phyloP scores from a whole-genome alignment of 2,888 invertebrate genomes.

The Steinernema scapterisci region DNA sequence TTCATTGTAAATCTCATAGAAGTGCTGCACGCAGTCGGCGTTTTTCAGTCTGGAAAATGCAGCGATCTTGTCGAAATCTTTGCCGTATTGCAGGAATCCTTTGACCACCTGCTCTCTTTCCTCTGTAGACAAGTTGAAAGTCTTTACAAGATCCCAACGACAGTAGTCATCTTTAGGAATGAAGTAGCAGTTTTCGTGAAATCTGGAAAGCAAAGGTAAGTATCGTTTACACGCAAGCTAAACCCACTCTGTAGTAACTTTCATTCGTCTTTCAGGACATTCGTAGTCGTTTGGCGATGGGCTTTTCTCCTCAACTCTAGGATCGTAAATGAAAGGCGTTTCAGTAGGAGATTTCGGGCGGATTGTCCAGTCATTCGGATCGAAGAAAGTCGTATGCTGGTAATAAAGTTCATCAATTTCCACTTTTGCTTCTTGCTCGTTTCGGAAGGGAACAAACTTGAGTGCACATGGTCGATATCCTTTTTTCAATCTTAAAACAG shows the following conservation, averaged over 20 bases:
- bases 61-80: not conserved
- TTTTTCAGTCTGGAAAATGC: not conserved
- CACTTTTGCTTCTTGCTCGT: not conserved
- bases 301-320: not conserved
- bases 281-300: not conserved
- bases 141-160: not conserved
- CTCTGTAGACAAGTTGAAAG: too few species aligned
- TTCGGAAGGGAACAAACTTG: not conserved
- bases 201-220: not conserved
- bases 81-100: not conserved
- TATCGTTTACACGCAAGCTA: too few species aligned
- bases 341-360: not conserved
- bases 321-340: not conserved
- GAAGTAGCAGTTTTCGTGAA: conserved; percentile 10
- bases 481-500: conserved; percentile 3
- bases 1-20: not conserved
- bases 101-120: not conserved
- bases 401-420: not conserved
- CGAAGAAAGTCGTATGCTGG: not conserved
- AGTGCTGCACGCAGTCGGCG: not conserved
- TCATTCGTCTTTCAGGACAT: too few species aligned
- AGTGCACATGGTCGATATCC: not conserved
- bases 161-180: not conserved
- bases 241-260: too few species aligned
- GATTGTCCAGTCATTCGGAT: not conserved